Evolutionary conservation across 2,797 vertebrate genomes (phyloP), one percentile per base, ranked within the genome.

Genomic region (Enteromius trimaculatus): DNA sequence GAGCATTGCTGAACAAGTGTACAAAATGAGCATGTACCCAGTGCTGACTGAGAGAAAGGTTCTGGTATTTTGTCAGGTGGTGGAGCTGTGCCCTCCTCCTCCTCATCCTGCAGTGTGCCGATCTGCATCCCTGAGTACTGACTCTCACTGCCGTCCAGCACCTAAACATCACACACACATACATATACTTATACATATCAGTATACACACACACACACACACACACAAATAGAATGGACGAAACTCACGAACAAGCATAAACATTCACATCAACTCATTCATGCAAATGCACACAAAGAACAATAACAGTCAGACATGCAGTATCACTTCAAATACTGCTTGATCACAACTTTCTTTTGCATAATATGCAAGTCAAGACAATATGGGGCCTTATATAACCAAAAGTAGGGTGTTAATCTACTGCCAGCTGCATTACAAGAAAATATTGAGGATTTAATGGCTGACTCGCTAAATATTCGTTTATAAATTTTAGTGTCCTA

Each of bases 111-210:
- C 1, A 96, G 91, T 17, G 95, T 96, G 76, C 97, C 97, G 0
- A 96, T 96, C 53, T 97, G 97, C 96, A 97, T 95, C 82, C 96
- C 97, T 11, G 95, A 96, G 90, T 96, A 97, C 84, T 97, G 98
- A 90, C 95, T 96, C 84, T 99, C 97, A 34, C 95, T 93, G 79
- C 97, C 95, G 21, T 99, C 98, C 81, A 99, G 91, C 78, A 98
- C 97, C 98, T 99, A 90, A 55, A 75, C 53, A 39, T 77, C 62
- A 81, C 11, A 89, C 29, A 84, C 55, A 91, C 13, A 82, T 42
- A 77, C 6, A 85, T 0, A 88, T n/a, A 44, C 42, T 11, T 7
- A 26, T 26, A 31, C 0, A 17, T 4, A 65, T 65, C 16, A 19
- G 3, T 65, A 17, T 3, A 39, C 13, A 68, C 1, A 68, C 10